Evolutionary conservation across 2,113 vertebrate species (phyloP).

Genomic region (Corythornis cristatus): DNA sequence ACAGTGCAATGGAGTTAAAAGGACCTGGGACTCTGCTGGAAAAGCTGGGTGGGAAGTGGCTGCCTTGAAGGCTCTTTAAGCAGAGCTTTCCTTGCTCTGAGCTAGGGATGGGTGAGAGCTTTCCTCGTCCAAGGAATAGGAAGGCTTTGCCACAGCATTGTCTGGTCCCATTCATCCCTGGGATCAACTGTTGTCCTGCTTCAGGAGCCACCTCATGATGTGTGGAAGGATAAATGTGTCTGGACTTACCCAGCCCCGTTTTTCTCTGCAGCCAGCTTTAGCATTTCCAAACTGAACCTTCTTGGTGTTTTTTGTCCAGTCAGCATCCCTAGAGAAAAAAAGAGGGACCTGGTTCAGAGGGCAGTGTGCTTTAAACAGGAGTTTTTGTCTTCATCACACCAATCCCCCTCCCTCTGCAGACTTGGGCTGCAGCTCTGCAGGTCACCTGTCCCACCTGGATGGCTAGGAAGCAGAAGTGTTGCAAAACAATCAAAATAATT

Average conservation of each 20-base stretch:
- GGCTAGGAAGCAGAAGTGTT: neutral
- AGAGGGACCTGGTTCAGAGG: neutral
- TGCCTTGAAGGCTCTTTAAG: constrained; percentile 24
- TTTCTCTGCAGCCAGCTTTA: neutral
- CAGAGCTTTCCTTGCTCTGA: neutral
- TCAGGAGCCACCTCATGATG: neutral
- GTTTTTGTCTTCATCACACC: neutral
- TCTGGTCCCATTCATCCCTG: neutral
- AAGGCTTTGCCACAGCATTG: neutral
- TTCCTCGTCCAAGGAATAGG: neutral
- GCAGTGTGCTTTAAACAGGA: neutral
- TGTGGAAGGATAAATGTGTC: neutral
- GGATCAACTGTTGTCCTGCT: neutral
- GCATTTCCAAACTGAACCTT: neutral
- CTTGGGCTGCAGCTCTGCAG: neutral
- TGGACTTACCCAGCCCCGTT: neutral
- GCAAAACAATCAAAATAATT: neutral
- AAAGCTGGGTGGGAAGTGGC: constrained; percentile 17
- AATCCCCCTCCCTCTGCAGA: neutral
- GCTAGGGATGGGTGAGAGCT: neutral
- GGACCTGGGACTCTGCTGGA: constrained; percentile 44
- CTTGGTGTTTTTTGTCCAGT: neutral
- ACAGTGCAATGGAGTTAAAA: constrained; percentile 52
- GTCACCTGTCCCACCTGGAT: neutral
- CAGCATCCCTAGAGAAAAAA: neutral